Percentiles rank a stretch among this genome's conserved stretches.
Evolutionary conservation across 2,888 invertebrate genomes (phyloP).

Genomic region (Rhyacophila evoluta): DNA sequence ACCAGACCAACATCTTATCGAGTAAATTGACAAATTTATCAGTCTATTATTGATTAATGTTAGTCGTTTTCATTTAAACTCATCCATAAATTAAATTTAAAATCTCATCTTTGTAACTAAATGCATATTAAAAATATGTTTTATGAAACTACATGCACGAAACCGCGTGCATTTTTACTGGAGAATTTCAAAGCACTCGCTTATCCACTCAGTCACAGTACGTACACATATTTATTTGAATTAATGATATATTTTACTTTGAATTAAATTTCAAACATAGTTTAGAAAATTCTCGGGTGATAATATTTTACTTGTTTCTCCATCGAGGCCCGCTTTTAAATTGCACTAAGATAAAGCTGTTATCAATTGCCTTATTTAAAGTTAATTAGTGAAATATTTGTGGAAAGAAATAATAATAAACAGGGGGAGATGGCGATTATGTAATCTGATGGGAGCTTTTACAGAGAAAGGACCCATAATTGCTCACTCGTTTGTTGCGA

Average conservation of each 20-base stretch:
- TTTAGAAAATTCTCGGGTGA: not conserved
- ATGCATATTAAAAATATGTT: too few species aligned
- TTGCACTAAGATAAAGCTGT: not conserved
- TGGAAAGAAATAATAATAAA: slow-evolving; percentile 5
- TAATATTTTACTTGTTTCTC: slow-evolving; percentile 3
- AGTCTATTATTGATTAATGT: too few species aligned
- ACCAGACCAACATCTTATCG: too few species aligned
- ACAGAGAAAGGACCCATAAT: not conserved
- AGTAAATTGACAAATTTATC: too few species aligned
- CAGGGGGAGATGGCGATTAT: not conserved
- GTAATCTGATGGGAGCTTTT: not conserved
- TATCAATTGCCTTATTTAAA: slow-evolving; percentile 15
- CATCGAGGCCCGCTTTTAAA: not conserved
- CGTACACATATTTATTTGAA: too few species aligned
- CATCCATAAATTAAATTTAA: too few species aligned
- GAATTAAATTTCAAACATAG: not conserved
- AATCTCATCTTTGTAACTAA: too few species aligned
- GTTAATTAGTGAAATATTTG: slow-evolving; percentile 22
- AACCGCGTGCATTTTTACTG: too few species aligned
- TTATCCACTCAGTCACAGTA: too few species aligned
- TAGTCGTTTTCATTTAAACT: too few species aligned
- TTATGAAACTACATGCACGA: too few species aligned
- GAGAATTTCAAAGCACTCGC: too few species aligned
- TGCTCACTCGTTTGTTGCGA: slow-evolving; percentile 14
- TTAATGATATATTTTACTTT: not conserved